Base-by-base conservation (phyloP, 2,113 vertebrate genomes). In the Blennius ocellaris region DNA sequence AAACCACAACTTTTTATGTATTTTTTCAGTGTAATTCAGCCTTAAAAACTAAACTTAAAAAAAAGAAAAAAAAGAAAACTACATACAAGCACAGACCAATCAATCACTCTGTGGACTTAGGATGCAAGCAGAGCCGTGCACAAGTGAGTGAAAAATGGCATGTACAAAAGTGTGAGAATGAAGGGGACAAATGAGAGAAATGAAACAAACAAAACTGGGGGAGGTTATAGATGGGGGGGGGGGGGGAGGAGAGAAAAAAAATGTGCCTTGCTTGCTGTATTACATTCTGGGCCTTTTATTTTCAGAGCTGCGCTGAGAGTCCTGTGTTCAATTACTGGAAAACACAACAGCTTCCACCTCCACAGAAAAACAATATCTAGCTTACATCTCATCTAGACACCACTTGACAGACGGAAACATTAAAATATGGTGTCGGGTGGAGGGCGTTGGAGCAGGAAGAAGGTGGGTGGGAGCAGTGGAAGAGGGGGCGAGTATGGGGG, bases 241-340 rank as follows among this genome's bases (percentile, higher is more conserved):
- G n/a, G n/a, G n/a, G n/a, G n/a, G n/a, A n/a, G n/a, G n/a, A n/a
- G n/a, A n/a, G 17, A 64, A 56, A 73, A 90, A 90, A 84, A 30
- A 30, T 30, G 55, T 69, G 78, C 83, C 76, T 73, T 50, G 55
- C 79, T 81, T 62, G 70, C 60, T 85, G 73, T 68, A 85, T 92
- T 85, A 84, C 86, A 90, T 83, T 83, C 73, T 16, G 59, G 66
- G 73, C 53, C 71, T 66, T 84, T 89, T 90, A 87, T 89, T 89
- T 92, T 80, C 77, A 72, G 84, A 76, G 85, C 72, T 84, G 78
- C 53, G 59, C 84, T 54, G 79, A 87, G 67, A 90, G 85, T 67
- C 87, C 84, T 85, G 76, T 93, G 92, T 93, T 94, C 93, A 93
- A 94, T 94, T 93, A 94, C 80, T 55, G 84, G 74, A 87, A 30